Conservation (phyloP, 2,113 vertebrate species). For the Colossoma macropomum region DNA sequence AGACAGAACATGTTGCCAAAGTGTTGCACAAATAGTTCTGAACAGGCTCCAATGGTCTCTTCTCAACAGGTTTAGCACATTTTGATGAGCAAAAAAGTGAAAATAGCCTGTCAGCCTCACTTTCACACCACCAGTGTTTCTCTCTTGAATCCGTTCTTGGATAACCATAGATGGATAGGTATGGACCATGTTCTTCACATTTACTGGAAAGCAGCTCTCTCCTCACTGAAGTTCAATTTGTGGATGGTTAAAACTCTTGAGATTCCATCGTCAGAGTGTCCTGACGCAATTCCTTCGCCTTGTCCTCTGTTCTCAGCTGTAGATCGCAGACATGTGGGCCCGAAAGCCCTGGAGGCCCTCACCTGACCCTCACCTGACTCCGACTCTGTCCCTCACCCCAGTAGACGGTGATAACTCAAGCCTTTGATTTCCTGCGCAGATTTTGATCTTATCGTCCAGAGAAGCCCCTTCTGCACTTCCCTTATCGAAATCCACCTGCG, state of each 20-base stretch:
- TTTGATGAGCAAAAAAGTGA: background rate
- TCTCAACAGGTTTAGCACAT: background rate
- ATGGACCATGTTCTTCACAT: background rate
- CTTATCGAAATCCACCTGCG: slow-evolving; percentile 20
- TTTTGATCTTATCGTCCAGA: slow-evolving; percentile 19
- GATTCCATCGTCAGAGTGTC: background rate
- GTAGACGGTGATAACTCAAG: slow-evolving; percentile 3
- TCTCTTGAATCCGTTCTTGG: too few relatives aligned
- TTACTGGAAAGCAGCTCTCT: too few relatives aligned
- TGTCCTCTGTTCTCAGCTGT: background rate
- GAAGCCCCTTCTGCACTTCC: background rate
- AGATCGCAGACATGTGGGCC: background rate
- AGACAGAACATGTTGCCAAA: background rate
- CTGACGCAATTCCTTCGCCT: background rate
- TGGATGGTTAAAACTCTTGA: background rate
- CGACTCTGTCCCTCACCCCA: background rate
- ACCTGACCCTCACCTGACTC: background rate
- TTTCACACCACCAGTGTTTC: too few relatives aligned
- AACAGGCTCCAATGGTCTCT: background rate
- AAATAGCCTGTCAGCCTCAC: background rate
- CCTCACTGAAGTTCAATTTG: too few relatives aligned
- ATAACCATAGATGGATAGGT: background rate
- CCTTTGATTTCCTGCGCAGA: slow-evolving; percentile 41
- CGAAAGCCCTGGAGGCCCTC: background rate
- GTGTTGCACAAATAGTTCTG: background rate